Evolutionary conservation across 2,888 invertebrate genomes (phyloP).

Genomic region (Phrixothrix hirtus): DNA sequence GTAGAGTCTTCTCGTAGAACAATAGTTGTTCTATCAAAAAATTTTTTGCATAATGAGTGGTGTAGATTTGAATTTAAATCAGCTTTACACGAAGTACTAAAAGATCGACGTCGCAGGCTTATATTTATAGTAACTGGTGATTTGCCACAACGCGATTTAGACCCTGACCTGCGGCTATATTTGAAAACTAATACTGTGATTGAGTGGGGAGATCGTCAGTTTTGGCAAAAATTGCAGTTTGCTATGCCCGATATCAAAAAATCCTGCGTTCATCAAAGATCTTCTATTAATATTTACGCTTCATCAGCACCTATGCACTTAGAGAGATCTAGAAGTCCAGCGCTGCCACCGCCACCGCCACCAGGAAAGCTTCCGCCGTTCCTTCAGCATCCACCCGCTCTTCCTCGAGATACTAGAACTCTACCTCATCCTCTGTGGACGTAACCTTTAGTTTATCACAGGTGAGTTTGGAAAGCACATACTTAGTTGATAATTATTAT

Average conservation of each 20-base stretch:
- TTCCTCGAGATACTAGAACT: constrained; percentile 59
- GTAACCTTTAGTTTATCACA: constrained; percentile 74
- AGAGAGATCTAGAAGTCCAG: constrained; percentile 63
- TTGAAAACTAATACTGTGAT: constrained; percentile 89
- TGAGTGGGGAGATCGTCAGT: constrained; percentile 91
- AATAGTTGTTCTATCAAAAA: constrained; percentile 86
- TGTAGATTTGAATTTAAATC: constrained; percentile 92
- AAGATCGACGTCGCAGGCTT: constrained; percentile 81
- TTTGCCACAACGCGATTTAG: constrained; percentile 84
- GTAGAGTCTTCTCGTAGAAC: constrained; percentile 89
- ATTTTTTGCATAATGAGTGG: constrained; percentile 96
- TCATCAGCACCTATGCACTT: constrained; percentile 58
- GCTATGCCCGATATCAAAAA: constrained; percentile 82
- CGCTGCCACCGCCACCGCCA: constrained; percentile 61
- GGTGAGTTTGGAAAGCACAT: constrained; percentile 56
- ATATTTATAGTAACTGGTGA: constrained; percentile 91
- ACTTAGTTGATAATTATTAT: too few relatives aligned
- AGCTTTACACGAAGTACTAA: constrained; percentile 87
- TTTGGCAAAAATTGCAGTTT: constrained; percentile 94
- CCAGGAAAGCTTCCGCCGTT: constrained; percentile 66
- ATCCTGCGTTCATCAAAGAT: constrained; percentile 65
- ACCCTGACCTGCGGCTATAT: constrained; percentile 87
- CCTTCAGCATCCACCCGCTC: constrained; percentile 56
- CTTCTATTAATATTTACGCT: constrained; percentile 74
- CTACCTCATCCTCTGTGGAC: constrained; percentile 77